These are phyloP conservation scores for Apamea epomidion DNA, from an alignment of 2,888 invertebrate genomes.

Conservation along the genomic window DNA sequence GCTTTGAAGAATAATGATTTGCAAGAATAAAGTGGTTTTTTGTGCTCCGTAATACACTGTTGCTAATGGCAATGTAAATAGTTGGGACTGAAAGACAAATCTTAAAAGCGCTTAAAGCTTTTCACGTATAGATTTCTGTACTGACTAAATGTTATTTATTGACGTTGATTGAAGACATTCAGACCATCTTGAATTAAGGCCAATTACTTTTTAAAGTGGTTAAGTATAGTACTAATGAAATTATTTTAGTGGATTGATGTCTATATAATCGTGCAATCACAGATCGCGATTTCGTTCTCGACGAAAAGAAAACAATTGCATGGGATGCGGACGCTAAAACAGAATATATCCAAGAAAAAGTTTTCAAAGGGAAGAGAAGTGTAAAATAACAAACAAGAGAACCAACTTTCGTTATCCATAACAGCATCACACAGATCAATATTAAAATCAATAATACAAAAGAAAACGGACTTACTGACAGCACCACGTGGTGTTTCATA, in stretches of 20 bases:
- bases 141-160: conserved; percentile 13
- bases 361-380: neutral
- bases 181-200: conserved; percentile 23
- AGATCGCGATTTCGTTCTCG: conserved; percentile 4
- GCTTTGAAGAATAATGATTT: conserved; percentile 67
- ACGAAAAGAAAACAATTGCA: neutral
- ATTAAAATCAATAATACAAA: conserved; percentile 19
- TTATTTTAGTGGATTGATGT: conserved; percentile 2
- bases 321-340: neutral
- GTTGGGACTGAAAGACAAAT: conserved; percentile 30
- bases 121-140: conserved; percentile 7
- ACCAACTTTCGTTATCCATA: conserved; percentile 12
- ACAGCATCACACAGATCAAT: conserved; percentile 12
- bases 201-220: conserved; percentile 35
- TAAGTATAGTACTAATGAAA: conserved; percentile 17
- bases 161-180: conserved; percentile 33
- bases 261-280: conserved; percentile 7
- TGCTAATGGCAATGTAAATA: conserved; percentile 48
- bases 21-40: conserved; percentile 64
- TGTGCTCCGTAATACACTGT: conserved; percentile 44
- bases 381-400: neutral
- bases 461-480: conserved; percentile 46
- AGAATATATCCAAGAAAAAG: neutral
- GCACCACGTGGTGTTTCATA: conserved; percentile 69
- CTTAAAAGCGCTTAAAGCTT: conserved; percentile 14